These are phyloP conservation scores for Lampris incognitus DNA, from an alignment of 2,113 vertebrate genomes.

Conservation along the genomic window DNA sequence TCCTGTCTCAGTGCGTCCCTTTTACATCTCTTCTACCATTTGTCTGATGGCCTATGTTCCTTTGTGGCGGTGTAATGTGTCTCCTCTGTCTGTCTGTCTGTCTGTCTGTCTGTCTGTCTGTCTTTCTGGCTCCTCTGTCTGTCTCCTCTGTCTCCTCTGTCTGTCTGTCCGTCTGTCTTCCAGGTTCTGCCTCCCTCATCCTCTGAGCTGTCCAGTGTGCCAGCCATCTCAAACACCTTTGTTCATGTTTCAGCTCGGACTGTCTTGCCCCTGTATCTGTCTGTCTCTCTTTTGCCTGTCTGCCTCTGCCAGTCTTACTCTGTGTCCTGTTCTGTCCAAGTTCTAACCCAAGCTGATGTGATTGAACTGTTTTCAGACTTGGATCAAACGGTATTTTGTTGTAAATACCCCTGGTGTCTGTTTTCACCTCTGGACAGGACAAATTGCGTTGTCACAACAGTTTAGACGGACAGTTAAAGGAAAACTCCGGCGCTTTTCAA, in stretches of 20 bases:
- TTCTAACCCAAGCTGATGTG: not conserved
- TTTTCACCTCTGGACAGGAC: too few relatives aligned
- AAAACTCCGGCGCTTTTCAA: too few relatives aligned
- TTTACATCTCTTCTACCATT: not conserved
- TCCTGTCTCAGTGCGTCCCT: not conserved
- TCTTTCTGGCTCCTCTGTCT: constrained; percentile 9
- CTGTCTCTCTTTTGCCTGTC: constrained; percentile 4
- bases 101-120: not conserved
- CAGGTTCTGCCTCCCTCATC: constrained; percentile 18
- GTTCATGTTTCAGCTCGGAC: constrained; percentile 12
- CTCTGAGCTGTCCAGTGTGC: constrained; percentile 7
- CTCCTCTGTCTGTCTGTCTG: constrained; percentile 18
- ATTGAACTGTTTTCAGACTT: constrained; percentile 1
- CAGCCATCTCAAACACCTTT: constrained; percentile 13
- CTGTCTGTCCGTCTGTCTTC: constrained; percentile 30
- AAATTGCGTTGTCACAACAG: too few relatives aligned
- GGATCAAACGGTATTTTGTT: constrained; percentile 3
- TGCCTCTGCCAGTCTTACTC: not conserved
- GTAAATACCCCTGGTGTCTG: not conserved
- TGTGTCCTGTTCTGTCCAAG: constrained; percentile 1
- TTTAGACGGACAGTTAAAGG: too few relatives aligned
- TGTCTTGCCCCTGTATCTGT: constrained; percentile 16
- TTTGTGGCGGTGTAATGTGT: constrained; percentile 23
- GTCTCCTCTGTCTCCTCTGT: constrained; percentile 40
- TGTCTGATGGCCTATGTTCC: not conserved